Base-by-base conservation (phyloP, 2,113 vertebrate genomes). In the Capreolus pygargus region DNA sequence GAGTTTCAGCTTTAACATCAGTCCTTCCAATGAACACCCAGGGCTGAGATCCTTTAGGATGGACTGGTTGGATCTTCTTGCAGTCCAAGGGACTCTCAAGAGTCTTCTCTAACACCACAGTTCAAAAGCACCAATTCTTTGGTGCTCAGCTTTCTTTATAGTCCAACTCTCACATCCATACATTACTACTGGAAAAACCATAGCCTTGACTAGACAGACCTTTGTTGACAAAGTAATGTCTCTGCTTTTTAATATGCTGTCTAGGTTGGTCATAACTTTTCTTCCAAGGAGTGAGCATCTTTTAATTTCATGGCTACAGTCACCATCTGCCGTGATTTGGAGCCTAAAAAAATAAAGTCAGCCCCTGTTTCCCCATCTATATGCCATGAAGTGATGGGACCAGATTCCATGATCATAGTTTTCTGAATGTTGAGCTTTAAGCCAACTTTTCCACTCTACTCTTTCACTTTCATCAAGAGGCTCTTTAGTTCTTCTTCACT, bases 271-370 rank as follows among this genome's bases (percentile, higher is more conserved):
- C 61, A 67, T n/a, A 67, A 67, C 16, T n/a, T 67, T n/a, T 4
- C 16, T 67, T n/a, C 61, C 61, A 67, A 19, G 33, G 33, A 67
- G 61, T n/a, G n/a, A 67, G 16, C 4, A 0, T 67, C 33, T 19
- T n/a, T 67, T 67, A 67, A n/a, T 67, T 19, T 67, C 61, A n/a
- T 67, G 33, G 16, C 33, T 67, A 8, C 61, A n/a, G 3, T n/a
- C 33, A n/a, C 7, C 16, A 67, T 67, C 61, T 67, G 33, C 61
- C n/a, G 61, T n/a, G 33, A 64, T 64, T 64, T n/a, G 33, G 61
- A 67, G 16, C 16, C 61, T 8, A 0, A 0, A 4, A n/a, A n/a
- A 19, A 4, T 64, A 9, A 67, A n/a, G 16, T n/a, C 33, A 2
- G 33, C 7, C 4, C n/a, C 61, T 4, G 7, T n/a, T 67, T n/a